Evolutionary conservation across 2,797 vertebrate genomes (phyloP), one percentile per base, ranked within the genome.

Genomic region (Danio tinwini): DNA sequence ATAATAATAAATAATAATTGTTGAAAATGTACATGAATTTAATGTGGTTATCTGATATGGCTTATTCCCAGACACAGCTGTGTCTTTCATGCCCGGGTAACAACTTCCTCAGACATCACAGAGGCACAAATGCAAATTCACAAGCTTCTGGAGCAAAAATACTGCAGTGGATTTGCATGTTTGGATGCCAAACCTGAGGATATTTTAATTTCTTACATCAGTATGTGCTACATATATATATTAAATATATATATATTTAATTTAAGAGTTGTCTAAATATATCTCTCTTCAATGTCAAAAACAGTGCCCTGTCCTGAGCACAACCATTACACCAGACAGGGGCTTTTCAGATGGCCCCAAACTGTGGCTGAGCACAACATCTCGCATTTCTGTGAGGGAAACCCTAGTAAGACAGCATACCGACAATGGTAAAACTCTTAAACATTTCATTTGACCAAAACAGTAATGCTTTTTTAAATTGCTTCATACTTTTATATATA

Each of bases 1-100:
- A 13, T 17, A 62, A 50, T 10, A n/a, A 39, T 37, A 61, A 74
- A 5, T 11, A 37, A 50, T 52, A 63, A 61, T 37, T 49, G 10
- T 47, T 42, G 16, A 21, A 5, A 58, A 39, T 11, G 7, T 52
- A 6, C 29, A 14, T 29, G 39, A 47, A 14, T 42, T 52, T 62
- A 67, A 14, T 65, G 58, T 10, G 13, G 13, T 45, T 47, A n/a
- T 21, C 17, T 55, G 21, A 37, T 13, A 63, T 58, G 7, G 0
- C 78, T 47, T 77, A 53, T 80, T 61, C 82, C 74, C 87, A 93
- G 89, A 74, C 85, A 88, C 85, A 88, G 89, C 74, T 92, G 90
- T 50, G 50, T 89, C 37, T 94, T 93, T 86, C 93, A 93, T 76
- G 87, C 93, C 13, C 82, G 85, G 81, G 91, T 92, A 19, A 80